Evolutionary conservation across 2,797 vertebrate species (phyloP), one percentile per base, ranked within the genome.

Genomic region (Presbytis comata): DNA sequence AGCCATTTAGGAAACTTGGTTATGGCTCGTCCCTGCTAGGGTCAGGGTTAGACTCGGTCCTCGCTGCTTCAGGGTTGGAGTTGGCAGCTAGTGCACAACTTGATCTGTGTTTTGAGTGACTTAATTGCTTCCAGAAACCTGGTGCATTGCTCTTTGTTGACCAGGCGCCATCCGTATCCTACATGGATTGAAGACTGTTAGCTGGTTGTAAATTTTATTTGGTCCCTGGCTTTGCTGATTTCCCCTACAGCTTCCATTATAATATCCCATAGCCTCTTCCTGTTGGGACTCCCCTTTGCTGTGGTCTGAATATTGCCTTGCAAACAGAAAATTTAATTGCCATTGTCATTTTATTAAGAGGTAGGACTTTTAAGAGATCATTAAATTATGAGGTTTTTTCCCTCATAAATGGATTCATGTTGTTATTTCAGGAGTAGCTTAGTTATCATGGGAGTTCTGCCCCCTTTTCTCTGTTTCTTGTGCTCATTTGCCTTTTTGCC

Each of bases 121-220:
- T 48, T 10, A 64, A 2, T n/a, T 8, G 5, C 28, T 53, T 76
- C n/a, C 28, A 46, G 28, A 53, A 79, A 80, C 3, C 8, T 70
- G 16, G 36, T 11, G 17, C 3, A 3, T 24, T 80, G 17, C 36
- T 76, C 39, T 67, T 75, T 59, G 13, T 72, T 79, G 14, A 59
- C 3, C 22, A 78, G 26, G 22, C 2, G 24, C 2, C 11, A 28
- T 8, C 3, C 22, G 44, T 12, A 50, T 1, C 0, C 17, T 36
- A 19, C 6, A 14, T 64, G 7, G 19, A 7, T 78, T 55, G 13
- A 13, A 48, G 21, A 48, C 1, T 16, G 3, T 2, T 36, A 33
- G n/a, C 57, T 53, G 8, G 26, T 1, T 74, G 39, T 39, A 39
- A 74, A 55, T 67, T n/a, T 30, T 80, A 2, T 24, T 70, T 33